phyloP scores from a whole-genome alignment of 2,113 vertebrate species.

The Laticauda colubrina region DNA sequence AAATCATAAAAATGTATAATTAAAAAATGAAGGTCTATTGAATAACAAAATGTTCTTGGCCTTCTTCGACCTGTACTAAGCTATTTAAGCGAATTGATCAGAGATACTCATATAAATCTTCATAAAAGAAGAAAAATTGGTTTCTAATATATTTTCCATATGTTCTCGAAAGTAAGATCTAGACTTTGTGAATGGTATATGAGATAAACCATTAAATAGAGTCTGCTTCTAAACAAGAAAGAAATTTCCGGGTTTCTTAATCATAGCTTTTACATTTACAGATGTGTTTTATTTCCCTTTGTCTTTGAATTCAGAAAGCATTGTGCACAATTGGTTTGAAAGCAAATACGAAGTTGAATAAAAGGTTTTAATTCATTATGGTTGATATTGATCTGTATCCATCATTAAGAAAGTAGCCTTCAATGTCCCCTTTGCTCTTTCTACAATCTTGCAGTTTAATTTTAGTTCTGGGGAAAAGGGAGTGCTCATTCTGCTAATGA shows the following conservation, averaged over 20 bases:
- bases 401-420: not conserved
- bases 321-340: not conserved
- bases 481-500: not conserved
- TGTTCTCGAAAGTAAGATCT: not conserved
- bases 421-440: not conserved
- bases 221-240: not conserved
- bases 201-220: not conserved
- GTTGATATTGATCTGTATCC: not conserved
- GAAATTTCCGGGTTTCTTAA: not conserved
- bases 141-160: slow-evolving; percentile 15
- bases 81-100: not conserved
- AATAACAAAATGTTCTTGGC: not conserved
- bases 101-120: slow-evolving; percentile 9
- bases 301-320: not conserved
- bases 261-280: not conserved
- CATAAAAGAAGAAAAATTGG: slow-evolving; percentile 9
- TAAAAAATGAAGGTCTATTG: not conserved
- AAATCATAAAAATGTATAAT: not conserved
- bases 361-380: not conserved
- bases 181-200: not conserved
- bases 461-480: not conserved
- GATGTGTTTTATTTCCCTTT: not conserved
- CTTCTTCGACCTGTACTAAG: not conserved
- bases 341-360: not conserved
- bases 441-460: not conserved